Evolutionary conservation across 2,113 vertebrate species (phyloP).

Genomic region (Neodon shergylaensis): DNA sequence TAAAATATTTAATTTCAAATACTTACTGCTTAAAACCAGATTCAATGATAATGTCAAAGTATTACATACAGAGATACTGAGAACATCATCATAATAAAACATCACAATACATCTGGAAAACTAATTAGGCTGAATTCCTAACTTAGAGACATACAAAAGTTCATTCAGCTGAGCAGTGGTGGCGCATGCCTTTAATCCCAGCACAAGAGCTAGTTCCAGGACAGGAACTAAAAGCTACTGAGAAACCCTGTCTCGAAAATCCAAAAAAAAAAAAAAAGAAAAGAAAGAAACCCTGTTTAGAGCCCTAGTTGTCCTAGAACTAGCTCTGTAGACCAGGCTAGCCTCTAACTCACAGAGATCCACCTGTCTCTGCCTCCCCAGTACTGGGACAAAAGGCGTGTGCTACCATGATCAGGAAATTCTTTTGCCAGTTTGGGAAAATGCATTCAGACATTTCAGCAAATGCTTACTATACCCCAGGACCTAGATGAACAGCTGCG

Average conservation of each 20-base stretch:
- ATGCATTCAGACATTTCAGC: not conserved
- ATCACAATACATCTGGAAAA: not conserved
- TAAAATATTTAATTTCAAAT: not conserved
- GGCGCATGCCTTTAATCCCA: too few relatives aligned
- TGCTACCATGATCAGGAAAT: not conserved
- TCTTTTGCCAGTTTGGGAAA: conserved; percentile 12
- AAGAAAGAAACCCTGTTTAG: not conserved
- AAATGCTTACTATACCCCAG: not conserved
- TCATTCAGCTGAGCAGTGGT: too few relatives aligned
- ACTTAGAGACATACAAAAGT: not conserved
- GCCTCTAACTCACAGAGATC: not conserved
- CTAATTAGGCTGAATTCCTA: not conserved
- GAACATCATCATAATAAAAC: not conserved
- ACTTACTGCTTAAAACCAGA: conserved; percentile 5
- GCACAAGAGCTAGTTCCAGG: too few relatives aligned
- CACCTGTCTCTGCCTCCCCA: not conserved
- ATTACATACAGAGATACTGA: not conserved
- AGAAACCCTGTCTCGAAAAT: too few relatives aligned
- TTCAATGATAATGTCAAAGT: not conserved
- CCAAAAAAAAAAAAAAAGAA: too few relatives aligned
- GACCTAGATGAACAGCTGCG: not conserved
- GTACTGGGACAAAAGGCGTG: not conserved
- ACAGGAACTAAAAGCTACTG: too few relatives aligned
- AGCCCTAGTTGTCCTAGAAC: not conserved
- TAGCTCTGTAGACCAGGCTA: not conserved